phyloP scores from a whole-genome alignment of 2,797 vertebrate genomes.

The Betta splendens region DNA sequence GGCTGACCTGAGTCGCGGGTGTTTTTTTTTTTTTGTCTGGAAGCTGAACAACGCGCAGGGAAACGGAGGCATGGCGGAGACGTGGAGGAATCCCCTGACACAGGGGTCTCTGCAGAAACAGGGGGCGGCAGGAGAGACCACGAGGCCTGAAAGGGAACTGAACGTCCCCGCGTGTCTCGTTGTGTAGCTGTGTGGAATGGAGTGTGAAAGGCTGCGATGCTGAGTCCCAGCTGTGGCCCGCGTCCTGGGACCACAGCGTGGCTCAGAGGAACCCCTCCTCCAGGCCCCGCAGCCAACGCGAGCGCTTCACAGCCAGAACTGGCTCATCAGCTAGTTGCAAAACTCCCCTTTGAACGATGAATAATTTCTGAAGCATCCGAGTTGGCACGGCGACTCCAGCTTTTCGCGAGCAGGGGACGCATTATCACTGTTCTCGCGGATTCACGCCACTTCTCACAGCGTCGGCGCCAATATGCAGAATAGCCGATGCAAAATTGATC shows the following conservation, averaged over 20 bases:
- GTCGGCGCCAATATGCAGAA: conserved; percentile 42
- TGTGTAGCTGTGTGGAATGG: conserved; percentile 72
- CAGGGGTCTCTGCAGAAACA: conserved; percentile 58
- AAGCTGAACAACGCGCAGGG: conserved; percentile 23
- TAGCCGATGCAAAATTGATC: conserved; percentile 48
- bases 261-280: conserved; percentile 63
- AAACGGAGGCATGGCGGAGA: conserved; percentile 40
- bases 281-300: conserved; percentile 37
- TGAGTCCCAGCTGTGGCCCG: conserved; percentile 76
- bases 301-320: conserved; percentile 46
- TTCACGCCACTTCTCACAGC: conserved; percentile 42
- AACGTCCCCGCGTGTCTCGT: conserved; percentile 63
- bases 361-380: conserved; percentile 63
- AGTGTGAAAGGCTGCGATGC: conserved; percentile 67
- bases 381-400: conserved; percentile 35
- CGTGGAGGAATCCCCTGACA: conserved; percentile 56
- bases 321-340: conserved; percentile 51
- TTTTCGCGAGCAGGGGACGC: conserved; percentile 43
- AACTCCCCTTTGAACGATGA: conserved; percentile 63
- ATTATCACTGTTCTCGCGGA: conserved; percentile 48
- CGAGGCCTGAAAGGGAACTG: conserved; percentile 56
- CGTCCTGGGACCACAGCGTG: conserved; percentile 64
- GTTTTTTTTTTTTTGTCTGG: conserved; percentile 45
- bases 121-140: conserved; percentile 39
- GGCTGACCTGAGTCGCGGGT: conserved; percentile 24